Conservation (phyloP, 2,113 vertebrate species). For the Acanthisitta chloris region DNA sequence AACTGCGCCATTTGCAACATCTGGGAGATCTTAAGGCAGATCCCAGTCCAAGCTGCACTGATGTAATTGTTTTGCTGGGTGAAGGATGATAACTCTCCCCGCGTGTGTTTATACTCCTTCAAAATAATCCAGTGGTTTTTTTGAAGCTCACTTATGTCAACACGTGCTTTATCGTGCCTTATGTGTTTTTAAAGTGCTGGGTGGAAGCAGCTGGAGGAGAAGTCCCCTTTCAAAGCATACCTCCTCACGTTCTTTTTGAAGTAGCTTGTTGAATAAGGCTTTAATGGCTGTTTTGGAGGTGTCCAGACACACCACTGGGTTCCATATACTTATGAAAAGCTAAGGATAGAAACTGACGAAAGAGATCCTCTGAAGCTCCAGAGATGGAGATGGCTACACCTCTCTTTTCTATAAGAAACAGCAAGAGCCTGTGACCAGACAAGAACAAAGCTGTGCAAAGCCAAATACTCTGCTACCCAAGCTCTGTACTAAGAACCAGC, state of each 20-base stretch:
- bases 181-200: conserved; percentile 10
- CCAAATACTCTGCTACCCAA: background rate
- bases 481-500: background rate
- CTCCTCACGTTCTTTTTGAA: background rate
- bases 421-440: background rate
- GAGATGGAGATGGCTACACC: background rate
- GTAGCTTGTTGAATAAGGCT: background rate
- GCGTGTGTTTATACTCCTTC: conserved; percentile 40
- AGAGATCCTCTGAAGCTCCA: background rate
- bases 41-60: conserved; percentile 44
- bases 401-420: background rate
- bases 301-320: background rate
- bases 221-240: background rate
- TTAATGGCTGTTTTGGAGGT: background rate
- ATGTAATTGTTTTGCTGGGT: conserved; percentile 66
- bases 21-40: conserved; percentile 59
- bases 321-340: background rate
- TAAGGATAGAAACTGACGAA: background rate
- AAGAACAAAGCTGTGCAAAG: background rate
- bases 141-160: conserved; percentile 52
- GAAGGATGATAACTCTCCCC: conserved; percentile 44
- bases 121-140: conserved; percentile 42
- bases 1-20: conserved; percentile 2
- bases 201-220: conserved; percentile 21
- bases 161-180: conserved; percentile 17